Conservation (phyloP, 2,113 vertebrate genomes). For the Corythornis vintsioides region DNA sequence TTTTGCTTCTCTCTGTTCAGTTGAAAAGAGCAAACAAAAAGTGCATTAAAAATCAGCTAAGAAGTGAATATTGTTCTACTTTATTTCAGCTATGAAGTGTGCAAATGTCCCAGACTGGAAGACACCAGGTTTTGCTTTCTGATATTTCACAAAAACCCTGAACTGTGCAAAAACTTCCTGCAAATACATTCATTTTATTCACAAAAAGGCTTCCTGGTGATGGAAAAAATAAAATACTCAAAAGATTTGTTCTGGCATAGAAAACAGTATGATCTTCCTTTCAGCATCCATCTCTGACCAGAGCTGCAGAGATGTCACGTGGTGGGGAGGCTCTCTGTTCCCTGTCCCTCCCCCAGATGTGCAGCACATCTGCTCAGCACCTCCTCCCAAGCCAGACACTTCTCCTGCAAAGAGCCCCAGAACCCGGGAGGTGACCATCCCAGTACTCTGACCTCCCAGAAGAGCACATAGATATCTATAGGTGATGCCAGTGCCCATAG, state of each 20-base stretch:
- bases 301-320: not conserved
- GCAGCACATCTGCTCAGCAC: not conserved
- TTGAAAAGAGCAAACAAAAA: not conserved
- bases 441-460: accelerated
- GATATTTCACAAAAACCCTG: not conserved
- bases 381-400: not conserved
- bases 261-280: not conserved
- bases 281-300: not conserved
- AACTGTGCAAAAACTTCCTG: not conserved
- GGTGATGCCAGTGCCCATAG: accelerated
- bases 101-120: not conserved
- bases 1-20: not conserved
- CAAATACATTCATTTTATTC: not conserved
- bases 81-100: not conserved
- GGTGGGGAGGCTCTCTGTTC: not conserved
- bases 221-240: too few relatives aligned
- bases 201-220: not conserved
- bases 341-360: not conserved
- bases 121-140: not conserved
- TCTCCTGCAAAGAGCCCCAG: not conserved
- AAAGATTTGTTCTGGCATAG: not conserved
- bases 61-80: not conserved
- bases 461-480: accelerated
- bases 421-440: not conserved
- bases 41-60: not conserved